Base-by-base conservation (phyloP, 2,113 vertebrate species). In the Syngnathus scovelli region DNA sequence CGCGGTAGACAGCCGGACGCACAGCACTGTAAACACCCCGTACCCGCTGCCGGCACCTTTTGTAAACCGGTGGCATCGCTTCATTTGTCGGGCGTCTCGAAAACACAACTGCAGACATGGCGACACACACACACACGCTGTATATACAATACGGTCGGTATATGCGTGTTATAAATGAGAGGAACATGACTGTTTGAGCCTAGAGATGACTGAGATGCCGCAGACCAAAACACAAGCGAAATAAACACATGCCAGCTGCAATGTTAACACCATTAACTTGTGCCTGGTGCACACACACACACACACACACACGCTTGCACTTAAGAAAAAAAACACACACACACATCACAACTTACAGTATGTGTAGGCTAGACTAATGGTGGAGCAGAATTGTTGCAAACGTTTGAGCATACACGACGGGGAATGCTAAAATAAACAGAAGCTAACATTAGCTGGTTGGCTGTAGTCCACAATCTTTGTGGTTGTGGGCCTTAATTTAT, bases 181-280 rank as follows among this genome's bases (percentile, higher is more conserved):
- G 72, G 79, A 80, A 86, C 83, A 65, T 68, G 69, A 75, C 72
- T 75, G 76, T 78, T 84, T 77, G 75, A 84, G 75, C 67, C 43
- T 16, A 49, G 65, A 79, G 85, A 85, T 78, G 85, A 88, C 67
- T 56, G 83, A 83, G 72, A 78, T 67, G 67, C 68, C 75, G 76
- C 83, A 86, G 81, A 78, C 70, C 80, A 74, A 78, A 84, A 84
- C 75, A 69, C 78, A 77, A 71, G 27, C 65, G 75, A 89, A 87
- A 86, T 85, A 88, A 88, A 89, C 82, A 87, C 80, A 78, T 72
- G 77, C 76, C 77, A 75, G 82, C 78, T 79, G 69, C 83, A 79
- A 85, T 82, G 82, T 78, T 82, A 82, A 83, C 87, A 86, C 77
- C 59, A 68, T 71, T 74, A 75, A 44, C 66, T 27, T 68, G 54